A percentile compares a stretch with the other conserved stretches of the same genome.
Evolutionary conservation across 2,113 vertebrate genomes (phyloP).

Genomic region (Patagioenas fasciata): DNA sequence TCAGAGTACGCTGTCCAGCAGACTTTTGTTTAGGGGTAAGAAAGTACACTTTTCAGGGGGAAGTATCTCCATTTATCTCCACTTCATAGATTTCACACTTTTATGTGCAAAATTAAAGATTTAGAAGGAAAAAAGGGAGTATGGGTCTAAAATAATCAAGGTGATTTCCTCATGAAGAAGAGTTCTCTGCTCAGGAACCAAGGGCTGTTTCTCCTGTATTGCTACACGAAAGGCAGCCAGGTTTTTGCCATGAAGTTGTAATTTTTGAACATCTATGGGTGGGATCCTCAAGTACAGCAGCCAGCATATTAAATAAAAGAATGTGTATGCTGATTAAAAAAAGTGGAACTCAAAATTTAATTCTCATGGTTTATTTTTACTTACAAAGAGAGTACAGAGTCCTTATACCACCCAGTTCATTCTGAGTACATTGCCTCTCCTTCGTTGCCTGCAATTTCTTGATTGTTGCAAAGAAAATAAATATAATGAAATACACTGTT

Average conservation of each 20-base stretch:
- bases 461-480: constrained; percentile 45
- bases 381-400: not conserved
- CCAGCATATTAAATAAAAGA: constrained; percentile 23
- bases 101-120: not conserved
- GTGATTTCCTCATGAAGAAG: not conserved
- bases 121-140: not conserved
- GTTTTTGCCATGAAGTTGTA: not conserved
- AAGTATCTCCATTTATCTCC: not conserved
- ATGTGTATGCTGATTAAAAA: not conserved
- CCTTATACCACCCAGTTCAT: constrained; percentile 35
- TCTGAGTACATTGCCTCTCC: constrained; percentile 13
- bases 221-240: not conserved
- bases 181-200: not conserved
- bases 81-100: not conserved
- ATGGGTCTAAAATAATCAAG: not conserved
- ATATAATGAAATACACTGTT: not conserved
- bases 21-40: not conserved
- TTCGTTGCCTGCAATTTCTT: constrained; percentile 21
- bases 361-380: not conserved
- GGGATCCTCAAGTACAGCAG: not conserved
- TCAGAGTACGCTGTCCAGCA: not conserved
- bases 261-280: not conserved
- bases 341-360: not conserved
- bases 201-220: not conserved
- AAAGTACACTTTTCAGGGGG: not conserved